phyloP scores from a whole-genome alignment of 2,797 vertebrate genomes.

The Pachyuromys duprasi region DNA sequence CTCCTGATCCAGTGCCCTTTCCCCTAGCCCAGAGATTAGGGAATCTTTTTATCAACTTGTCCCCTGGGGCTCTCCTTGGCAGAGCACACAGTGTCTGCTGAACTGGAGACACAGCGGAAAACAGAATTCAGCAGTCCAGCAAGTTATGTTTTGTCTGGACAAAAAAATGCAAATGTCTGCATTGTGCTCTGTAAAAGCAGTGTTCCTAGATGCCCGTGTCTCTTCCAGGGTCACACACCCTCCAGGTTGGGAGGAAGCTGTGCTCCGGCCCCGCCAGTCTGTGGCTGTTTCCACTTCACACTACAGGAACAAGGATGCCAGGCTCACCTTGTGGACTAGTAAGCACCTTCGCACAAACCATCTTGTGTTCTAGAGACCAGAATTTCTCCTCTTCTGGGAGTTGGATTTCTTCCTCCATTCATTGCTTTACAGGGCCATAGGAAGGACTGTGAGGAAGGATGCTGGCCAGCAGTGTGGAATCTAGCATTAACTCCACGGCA shows the following conservation, averaged over 20 bases:
- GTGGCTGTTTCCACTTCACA: background rate
- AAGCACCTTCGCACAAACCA: background rate
- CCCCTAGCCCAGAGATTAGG: background rate
- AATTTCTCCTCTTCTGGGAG: background rate
- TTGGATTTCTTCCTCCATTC: background rate
- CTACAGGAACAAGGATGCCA: background rate
- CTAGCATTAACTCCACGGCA: background rate
- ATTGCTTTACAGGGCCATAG: background rate
- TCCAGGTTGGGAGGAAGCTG: background rate
- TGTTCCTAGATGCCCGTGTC: background rate
- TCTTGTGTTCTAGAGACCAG: background rate
- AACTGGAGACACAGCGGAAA: background rate
- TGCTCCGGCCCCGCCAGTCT: fast-evolving
- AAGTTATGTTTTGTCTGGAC: background rate
- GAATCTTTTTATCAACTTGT: background rate
- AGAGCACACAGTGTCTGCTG: background rate
- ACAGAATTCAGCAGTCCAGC: background rate
- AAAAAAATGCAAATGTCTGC: background rate
- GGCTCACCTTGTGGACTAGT: background rate
- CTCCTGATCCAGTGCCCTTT: background rate
- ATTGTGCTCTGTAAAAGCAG: background rate
- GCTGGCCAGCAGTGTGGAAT: too few species aligned
- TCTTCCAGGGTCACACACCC: background rate
- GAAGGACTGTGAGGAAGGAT: too few species aligned
- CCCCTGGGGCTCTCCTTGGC: background rate